Evolutionary conservation across 2,888 invertebrate species (phyloP).

Genomic region (Chalcosyrphus nemorum): DNA sequence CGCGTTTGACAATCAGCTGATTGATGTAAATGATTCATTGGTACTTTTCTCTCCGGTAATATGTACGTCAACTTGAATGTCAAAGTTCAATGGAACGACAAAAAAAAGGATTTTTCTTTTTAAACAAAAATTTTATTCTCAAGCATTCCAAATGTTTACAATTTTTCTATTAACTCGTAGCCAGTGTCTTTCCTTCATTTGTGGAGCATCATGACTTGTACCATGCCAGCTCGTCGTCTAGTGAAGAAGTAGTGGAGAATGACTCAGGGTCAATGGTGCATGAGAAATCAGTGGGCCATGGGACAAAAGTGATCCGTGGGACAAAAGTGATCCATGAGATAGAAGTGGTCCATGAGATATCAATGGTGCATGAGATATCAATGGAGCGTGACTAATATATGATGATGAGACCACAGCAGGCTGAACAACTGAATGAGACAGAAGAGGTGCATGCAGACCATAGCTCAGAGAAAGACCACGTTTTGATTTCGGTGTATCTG

Average conservation of each 20-base stretch:
- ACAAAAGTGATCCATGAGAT: constrained; percentile 17
- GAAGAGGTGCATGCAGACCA: constrained; percentile 77
- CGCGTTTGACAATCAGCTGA: too few relatives aligned
- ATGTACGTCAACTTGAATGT: too few relatives aligned
- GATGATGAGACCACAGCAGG: constrained; percentile 77
- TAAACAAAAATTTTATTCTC: constrained; percentile 17
- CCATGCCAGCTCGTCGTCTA: constrained; percentile 1
- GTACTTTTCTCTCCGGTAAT: too few relatives aligned
- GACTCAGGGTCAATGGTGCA: constrained; percentile 66
- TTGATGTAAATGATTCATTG: too few relatives aligned
- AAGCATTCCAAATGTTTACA: constrained; percentile 1
- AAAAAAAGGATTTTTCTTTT: not conserved
- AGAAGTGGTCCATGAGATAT: constrained; percentile 29
- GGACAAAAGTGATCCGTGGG: constrained; percentile 21
- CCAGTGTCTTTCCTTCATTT: not conserved
- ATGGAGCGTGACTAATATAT: constrained; percentile 69
- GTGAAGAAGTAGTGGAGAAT: constrained; percentile 76
- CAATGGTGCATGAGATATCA: constrained; percentile 73
- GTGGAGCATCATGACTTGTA: not conserved
- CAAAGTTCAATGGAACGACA: too few relatives aligned
- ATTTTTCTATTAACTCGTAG: constrained; percentile 1
- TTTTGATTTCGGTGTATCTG: constrained; percentile 76
- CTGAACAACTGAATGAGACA: constrained; percentile 77
- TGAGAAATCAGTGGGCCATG: constrained; percentile 75
- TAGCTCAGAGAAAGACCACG: constrained; percentile 78